Evolutionary conservation across 2,797 vertebrate species (phyloP), one percentile per base, ranked within the genome.

Genomic region (Odontamblyopus lacepedii): DNA sequence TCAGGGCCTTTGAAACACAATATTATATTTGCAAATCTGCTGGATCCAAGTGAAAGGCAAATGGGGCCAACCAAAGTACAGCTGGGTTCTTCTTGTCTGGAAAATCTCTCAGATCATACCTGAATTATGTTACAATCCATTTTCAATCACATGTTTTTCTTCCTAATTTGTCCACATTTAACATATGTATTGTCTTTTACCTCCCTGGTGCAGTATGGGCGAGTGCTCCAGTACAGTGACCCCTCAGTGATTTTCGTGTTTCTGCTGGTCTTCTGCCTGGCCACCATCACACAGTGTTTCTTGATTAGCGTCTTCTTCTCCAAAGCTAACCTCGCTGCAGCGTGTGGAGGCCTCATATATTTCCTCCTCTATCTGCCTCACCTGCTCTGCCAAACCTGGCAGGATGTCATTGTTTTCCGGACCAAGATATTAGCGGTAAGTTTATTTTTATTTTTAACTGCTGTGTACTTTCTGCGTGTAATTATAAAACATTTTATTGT

Each of bases 241-340:
- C 97, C 98, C n/a, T 94, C 95, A 0, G 92, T 98, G 77, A 94
- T 99, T 87, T 99, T 99, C 67, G 80, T 98, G 79, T 99, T 98
- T 91, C 94, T 99, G 77, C 93, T 96, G 0, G 91, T 97, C 76
- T 99, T 98, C 13, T 98, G 90, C 1, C 8, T 96, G 83, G 90
- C 96, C 89, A 98, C 97, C 83, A 94, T 99, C 89, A 94, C 94
- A 56, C 95, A 99, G 91, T 98, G 97, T 91, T 99, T 99, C 91
- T 92, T 99, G 86, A 98, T 99, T 88, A 99, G 96, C 92, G 96
- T 97, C 0, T 91, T 99, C 84, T 99, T 99, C 94, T 98, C 97
- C 70, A 96, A 96, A 82, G 96, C 98, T 81, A 99, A 99, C 89
- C 86, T 99, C 87, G 97, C 97, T 0, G 96, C 98, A 0, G 97